These are phyloP conservation scores for Drosophila pseudotakahashii DNA, from an alignment of 2,888 invertebrate species.

Conservation along the genomic window DNA sequence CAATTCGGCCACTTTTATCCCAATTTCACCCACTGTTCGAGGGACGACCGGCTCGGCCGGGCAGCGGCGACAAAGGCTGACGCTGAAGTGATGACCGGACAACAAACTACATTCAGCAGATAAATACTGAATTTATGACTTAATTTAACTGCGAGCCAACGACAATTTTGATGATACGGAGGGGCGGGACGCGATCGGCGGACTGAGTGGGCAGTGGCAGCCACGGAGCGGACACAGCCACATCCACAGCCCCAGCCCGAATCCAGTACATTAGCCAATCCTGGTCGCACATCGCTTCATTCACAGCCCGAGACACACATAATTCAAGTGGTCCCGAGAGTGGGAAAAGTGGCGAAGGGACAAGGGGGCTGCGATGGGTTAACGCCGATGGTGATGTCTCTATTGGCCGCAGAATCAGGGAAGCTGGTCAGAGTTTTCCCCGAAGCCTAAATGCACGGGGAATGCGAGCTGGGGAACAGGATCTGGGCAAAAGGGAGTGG, in stretches of 20 bases:
- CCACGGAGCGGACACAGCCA: constrained; percentile 54
- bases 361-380: constrained; percentile 26
- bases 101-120: constrained; percentile 82
- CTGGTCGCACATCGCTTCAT: constrained; percentile 76
- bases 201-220: constrained; percentile 76
- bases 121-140: constrained; percentile 84
- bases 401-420: constrained; percentile 67
- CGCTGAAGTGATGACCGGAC: constrained; percentile 79
- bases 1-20: too few relatives aligned
- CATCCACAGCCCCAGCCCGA: constrained; percentile 3
- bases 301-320: constrained; percentile 73
- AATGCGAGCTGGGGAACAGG: constrained; percentile 26
- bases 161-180: constrained; percentile 76
- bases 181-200: constrained; percentile 19
- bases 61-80: constrained; percentile 69
- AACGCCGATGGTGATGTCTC: constrained; percentile 67
- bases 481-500: constrained; percentile 13
- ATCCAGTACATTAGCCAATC: constrained; percentile 70
- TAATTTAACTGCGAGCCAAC: constrained; percentile 83
- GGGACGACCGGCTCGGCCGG: constrained; percentile 39
- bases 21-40: constrained; percentile 24
- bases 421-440: constrained; percentile 62
- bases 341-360: constrained; percentile 5
- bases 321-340: constrained; percentile 56
- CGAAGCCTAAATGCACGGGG: constrained; percentile 19